Evolutionary conservation across 2,888 invertebrate genomes (phyloP), one percentile per base, ranked within the genome.

Genomic region (Arge pagana): DNA sequence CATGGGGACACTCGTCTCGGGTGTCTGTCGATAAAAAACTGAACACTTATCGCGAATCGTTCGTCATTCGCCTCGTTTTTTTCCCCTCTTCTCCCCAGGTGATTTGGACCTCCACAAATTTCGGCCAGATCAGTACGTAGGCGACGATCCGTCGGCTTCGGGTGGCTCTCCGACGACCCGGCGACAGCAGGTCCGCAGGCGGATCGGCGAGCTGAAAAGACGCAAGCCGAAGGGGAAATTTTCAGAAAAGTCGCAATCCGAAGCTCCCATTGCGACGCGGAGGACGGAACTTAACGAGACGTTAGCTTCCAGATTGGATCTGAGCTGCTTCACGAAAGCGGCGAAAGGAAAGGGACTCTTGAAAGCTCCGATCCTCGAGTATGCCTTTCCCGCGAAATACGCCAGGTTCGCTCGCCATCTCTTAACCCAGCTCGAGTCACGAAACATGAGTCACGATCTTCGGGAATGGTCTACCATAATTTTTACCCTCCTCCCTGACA

Each of bases 341-440:
- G 60, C 54, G 33, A 62, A 59, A 49, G 65, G 62, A 52, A 63
- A 60, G 49, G 10, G 28, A 2, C 61, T 67, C 53, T 58, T 68
- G 40, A 72, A 68, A 61, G 70, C 71, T 23, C 70, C 72, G 15
- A 43, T 42, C 39, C 58, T 72, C 26, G 61, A 67, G 30, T 61
- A 72, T 52, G 67, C 72, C 13, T 54, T 55, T 36, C 60, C 65
- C 6, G 57, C 62, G 15, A 71, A 67, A 53, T 67, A 66, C 50
- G 62, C 65, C 52, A 70, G 68, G 73, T 71, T 23, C 31, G 45
- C n/a, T n/a, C n/a, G n/a, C n/a, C n/a, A n/a, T n/a, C n/a, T n/a
- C n/a, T n/a, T n/a, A n/a, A n/a, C n/a, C n/a, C n/a, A n/a, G n/a
- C n/a, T n/a, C n/a, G 13, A 6, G 28, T 30, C 18, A 30, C 42